Percentiles rank a stretch among this genome's conserved stretches.
These are phyloP conservation scores for Petrocephalus zakoni DNA, from an alignment of 2,113 vertebrate species.

Conservation along the genomic window DNA sequence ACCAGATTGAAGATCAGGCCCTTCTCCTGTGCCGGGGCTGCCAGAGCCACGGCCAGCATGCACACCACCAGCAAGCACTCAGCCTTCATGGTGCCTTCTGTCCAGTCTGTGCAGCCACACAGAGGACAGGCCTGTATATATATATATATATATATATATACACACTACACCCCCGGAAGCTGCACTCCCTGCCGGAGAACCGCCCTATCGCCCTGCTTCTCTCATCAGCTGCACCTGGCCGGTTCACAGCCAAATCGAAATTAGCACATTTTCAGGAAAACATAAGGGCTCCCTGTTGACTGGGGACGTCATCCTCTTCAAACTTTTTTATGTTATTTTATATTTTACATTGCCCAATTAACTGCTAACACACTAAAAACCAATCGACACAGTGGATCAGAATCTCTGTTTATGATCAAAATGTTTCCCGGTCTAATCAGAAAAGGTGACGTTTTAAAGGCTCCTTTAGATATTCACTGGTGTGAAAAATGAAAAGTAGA, in stretches of 20 bases:
- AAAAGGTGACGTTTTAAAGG: not conserved
- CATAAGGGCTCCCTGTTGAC: not conserved
- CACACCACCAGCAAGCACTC: slow-evolving; percentile 25
- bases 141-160: not conserved
- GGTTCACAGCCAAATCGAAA: slow-evolving; percentile 3
- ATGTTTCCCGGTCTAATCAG: not conserved
- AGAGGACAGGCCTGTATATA: not conserved
- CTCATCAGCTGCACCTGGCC: slow-evolving; percentile 6
- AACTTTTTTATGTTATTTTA: not conserved
- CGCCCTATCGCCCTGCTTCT: not conserved
- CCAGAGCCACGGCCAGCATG: slow-evolving; percentile 15
- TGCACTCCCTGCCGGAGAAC: not conserved
- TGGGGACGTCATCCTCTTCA: not conserved
- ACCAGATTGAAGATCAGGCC: slow-evolving; percentile 23
- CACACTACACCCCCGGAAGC: not conserved
- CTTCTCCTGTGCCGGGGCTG: not conserved
- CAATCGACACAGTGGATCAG: not conserved
- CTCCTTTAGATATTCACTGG: not conserved
- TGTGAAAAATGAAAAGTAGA: not conserved
- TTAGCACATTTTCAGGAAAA: not conserved
- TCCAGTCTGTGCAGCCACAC: not conserved
- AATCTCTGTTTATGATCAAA: not conserved
- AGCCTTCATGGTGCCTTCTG: slow-evolving; percentile 15
- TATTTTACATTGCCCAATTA: not conserved
- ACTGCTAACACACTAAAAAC: not conserved